Evolutionary conservation across 2,888 invertebrate species (phyloP).

Genomic region (Lutraria lutraria): DNA sequence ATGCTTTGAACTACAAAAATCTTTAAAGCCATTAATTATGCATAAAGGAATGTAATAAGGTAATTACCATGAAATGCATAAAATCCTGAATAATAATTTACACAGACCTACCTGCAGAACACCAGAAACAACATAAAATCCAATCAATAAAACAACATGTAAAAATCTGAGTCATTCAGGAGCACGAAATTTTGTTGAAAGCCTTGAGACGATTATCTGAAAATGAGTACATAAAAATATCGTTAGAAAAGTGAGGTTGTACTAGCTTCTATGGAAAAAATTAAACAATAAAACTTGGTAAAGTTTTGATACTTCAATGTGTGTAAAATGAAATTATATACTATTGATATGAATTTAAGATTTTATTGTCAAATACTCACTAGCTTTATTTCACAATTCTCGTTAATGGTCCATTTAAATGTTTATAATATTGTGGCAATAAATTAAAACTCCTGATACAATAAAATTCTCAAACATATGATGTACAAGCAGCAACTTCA

Average conservation of each 20-base stretch:
- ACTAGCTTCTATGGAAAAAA: neutral
- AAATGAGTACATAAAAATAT: neutral
- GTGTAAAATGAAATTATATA: too few species aligned
- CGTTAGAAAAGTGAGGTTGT: neutral
- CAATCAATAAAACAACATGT: neutral
- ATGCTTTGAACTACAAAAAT: neutral
- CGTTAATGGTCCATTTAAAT: neutral
- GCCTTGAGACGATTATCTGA: neutral
- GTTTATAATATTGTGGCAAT: neutral
- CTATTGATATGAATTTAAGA: neutral
- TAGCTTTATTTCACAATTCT: neutral
- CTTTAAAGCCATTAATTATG: constrained; percentile 10
- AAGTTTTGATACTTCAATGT: too few species aligned
- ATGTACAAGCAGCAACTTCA: neutral
- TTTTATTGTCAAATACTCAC: neutral
- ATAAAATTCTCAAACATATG: neutral
- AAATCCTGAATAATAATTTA: neutral
- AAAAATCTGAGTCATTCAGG: constrained; percentile 5
- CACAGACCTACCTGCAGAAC: neutral
- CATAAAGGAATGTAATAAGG: neutral
- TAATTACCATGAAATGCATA: constrained; percentile 7
- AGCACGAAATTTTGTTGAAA: neutral
- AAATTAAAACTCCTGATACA: neutral
- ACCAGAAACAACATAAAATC: constrained; percentile 6
- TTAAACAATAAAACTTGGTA: neutral